These are phyloP conservation scores for Stomorhina lunata DNA, from an alignment of 2,888 invertebrate species.

Conservation along the genomic window DNA sequence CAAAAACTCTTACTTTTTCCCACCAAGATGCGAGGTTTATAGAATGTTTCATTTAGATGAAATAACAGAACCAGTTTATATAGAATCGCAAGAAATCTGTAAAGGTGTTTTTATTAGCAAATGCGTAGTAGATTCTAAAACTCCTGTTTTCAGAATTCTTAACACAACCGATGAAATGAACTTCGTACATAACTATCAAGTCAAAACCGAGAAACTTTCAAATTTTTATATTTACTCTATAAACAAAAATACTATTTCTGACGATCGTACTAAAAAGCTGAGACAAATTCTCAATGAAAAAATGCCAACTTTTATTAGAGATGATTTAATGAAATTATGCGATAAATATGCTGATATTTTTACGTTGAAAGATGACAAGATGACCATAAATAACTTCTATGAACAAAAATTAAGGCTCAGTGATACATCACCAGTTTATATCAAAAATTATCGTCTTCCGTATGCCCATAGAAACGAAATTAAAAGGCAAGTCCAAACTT, in stretches of 20 bases:
- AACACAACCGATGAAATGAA: not conserved
- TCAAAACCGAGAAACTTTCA: not conserved
- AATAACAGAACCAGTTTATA: not conserved
- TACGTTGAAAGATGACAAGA: too few relatives aligned
- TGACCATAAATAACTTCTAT: too few relatives aligned
- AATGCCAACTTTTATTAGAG: too few relatives aligned
- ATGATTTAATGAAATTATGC: too few relatives aligned
- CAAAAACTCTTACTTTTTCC: conserved; percentile 18
- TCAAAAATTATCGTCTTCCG: too few relatives aligned
- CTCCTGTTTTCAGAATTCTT: not conserved
- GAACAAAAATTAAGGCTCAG: too few relatives aligned
- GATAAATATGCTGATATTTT: too few relatives aligned
- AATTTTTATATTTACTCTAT: conserved; percentile 14
- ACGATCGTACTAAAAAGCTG: not conserved
- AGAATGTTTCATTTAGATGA: conserved; percentile 9
- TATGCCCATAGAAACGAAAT: too few relatives aligned
- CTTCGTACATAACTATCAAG: not conserved
- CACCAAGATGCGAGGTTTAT: conserved; percentile 33
- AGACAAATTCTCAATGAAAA: not conserved
- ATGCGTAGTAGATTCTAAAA: not conserved
- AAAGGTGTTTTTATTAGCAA: conserved; percentile 12
- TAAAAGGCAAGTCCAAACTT: too few relatives aligned
- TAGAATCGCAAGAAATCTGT: conserved; percentile 35
- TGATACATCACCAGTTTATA: too few relatives aligned
- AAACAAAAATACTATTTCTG: not conserved